Evolutionary conservation across 2,888 invertebrate species (phyloP).

Genomic region (Automeris io): DNA sequence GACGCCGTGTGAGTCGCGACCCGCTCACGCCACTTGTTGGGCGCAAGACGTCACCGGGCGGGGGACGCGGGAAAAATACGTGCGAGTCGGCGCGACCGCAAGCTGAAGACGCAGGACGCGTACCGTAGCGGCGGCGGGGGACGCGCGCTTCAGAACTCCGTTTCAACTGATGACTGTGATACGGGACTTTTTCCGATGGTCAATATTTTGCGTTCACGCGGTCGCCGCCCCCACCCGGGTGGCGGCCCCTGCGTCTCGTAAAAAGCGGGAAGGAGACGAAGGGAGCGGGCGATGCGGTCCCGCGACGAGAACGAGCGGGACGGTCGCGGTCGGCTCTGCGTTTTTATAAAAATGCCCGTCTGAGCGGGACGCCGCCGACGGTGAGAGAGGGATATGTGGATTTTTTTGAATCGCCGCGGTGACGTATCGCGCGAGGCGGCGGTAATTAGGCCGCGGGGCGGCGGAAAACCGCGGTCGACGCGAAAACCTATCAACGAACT

Average conservation of each 20-base stretch:
- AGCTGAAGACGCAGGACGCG: conserved; percentile 72
- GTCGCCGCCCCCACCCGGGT: conserved; percentile 73
- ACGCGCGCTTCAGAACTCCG: conserved; percentile 69
- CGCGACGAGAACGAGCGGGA: conserved; percentile 70
- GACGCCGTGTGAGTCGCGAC: conserved; percentile 56
- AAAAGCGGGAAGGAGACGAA: conserved; percentile 78
- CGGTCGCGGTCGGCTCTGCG: conserved; percentile 71
- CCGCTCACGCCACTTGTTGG: conserved; percentile 69
- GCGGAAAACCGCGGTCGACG: conserved; percentile 73
- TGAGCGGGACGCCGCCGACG: conserved; percentile 56
- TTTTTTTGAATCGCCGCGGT: conserved; percentile 73
- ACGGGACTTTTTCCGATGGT: conserved; percentile 79
- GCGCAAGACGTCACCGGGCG: conserved; percentile 63
- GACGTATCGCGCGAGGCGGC: conserved; percentile 72
- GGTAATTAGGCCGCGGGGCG: conserved; percentile 76
- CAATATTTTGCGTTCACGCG: conserved; percentile 78
- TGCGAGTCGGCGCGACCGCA: conserved; percentile 61
- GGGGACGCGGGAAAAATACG: conserved; percentile 63
- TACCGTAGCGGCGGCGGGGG: conserved; percentile 62
- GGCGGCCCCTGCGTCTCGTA: conserved; percentile 76
- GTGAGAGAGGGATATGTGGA: conserved; percentile 67
- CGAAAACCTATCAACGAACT: conserved; percentile 76
- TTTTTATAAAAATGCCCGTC: conserved; percentile 74
- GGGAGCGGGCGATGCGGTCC: conserved; percentile 62
- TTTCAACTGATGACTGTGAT: conserved; percentile 78